Base-by-base conservation (phyloP, 2,888 invertebrate genomes). In the Laspeyria flexula region DNA sequence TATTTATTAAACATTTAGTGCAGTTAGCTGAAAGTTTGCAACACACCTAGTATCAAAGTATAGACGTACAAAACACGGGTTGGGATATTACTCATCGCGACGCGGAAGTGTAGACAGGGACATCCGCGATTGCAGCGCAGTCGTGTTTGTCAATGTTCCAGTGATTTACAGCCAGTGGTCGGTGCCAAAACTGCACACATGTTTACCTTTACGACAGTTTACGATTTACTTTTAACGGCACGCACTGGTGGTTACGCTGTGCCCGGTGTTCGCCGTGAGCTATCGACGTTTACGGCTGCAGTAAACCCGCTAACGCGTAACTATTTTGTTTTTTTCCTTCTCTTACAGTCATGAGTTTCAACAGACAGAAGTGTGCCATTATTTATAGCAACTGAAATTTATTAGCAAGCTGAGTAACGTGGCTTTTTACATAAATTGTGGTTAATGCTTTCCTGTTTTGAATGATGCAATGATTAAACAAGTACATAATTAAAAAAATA, bases 91-190 rank as follows among this genome's bases (percentile, higher is more conserved):
- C 74, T 88, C 87, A 88, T 83, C 64, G 74, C 81, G 64, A 79
- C 86, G 74, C 84, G 85, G 85, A 85, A 83, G 83, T 73, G 83
- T 65, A 77, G 87, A 87, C 86, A 83, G 79, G 73, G 72, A 81
- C 83, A 81, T 86, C 86, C 84, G 85, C 79, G 83, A 82, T 82
- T 79, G 83, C 82, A 79, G 76, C 68, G 77, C 76, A 73, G 73
- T 76, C 79, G 77, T 84, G 85, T 88, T 86, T 87, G 87, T 88
- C 88, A 85, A 83, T 83, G 81, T 81, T 77, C 60, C 58, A 57
- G 73, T 82, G 85, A 88, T 85, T 82, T 82, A 88, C 84, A 70
- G 79, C 69, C 75, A 60, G 74, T 65, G 79, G 76, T 71, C 72
- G 69, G 53, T 82, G 85, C 84, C 85, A 85, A 83, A 83, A 79